Percentiles rank a stretch among this genome's conserved stretches.
Evolutionary conservation across 2,888 invertebrate genomes (phyloP).

Genomic region (Bellardia bayeri): DNA sequence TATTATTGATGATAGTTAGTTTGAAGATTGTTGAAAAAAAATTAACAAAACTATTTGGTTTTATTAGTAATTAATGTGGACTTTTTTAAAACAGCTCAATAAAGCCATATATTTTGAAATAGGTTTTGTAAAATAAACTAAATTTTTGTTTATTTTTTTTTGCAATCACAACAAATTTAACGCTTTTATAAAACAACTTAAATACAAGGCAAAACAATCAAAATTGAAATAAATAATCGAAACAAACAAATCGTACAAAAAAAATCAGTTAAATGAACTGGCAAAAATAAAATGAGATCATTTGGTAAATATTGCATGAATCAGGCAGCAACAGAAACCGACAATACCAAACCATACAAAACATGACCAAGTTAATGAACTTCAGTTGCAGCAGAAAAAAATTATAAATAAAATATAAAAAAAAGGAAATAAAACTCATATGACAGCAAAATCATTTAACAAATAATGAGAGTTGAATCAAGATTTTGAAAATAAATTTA

Average conservation of each 20-base stretch:
- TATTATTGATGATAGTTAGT: neutral
- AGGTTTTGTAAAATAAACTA: neutral
- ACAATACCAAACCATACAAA: neutral
- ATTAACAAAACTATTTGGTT: neutral
- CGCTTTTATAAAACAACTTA: neutral
- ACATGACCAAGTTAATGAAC: slow-evolving; percentile 58
- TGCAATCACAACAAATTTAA: neutral
- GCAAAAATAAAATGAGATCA: slow-evolving; percentile 69
- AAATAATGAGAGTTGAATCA: slow-evolving; percentile 1
- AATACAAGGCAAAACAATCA: neutral
- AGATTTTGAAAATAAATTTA: neutral
- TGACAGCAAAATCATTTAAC: slow-evolving; percentile 4
- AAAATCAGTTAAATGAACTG: slow-evolving; percentile 72
- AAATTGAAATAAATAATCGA: slow-evolving; percentile 13
- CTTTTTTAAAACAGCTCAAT: neutral
- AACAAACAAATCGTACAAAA: slow-evolving; percentile 1
- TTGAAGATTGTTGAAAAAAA: neutral
- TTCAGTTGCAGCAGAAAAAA: slow-evolving; percentile 34
- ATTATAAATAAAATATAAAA: neutral
- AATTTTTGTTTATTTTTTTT: neutral
- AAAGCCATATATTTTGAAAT: neutral
- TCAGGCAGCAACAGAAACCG: slow-evolving; percentile 42
- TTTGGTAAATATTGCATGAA: slow-evolving; percentile 65
- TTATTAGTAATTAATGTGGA: neutral
- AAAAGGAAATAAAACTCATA: neutral